Evolutionary conservation across 2,113 vertebrate species (phyloP), one percentile per base, ranked within the genome.

Genomic region (Carlito syrichta): DNA sequence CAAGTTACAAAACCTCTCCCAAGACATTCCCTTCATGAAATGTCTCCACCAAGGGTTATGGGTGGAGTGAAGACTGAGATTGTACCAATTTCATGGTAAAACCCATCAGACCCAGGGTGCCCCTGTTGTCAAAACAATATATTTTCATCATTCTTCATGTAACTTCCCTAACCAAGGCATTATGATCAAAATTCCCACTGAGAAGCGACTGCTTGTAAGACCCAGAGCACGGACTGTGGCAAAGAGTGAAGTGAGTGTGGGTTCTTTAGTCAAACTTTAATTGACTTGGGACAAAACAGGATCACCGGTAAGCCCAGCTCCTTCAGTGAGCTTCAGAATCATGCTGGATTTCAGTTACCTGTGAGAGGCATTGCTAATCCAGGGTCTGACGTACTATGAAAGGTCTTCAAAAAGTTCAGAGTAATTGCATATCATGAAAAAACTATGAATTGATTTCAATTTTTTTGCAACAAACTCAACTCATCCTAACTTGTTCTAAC

Each of bases 11-110:
- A 89, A 68, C 48, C 13, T 60, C 35, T 76, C 54, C 68, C 16
- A 27, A 50, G 50, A 54, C 27, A 56, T 56, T 30, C 38, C 73
- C 82, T 66, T 25, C 25, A 30, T 6, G 30, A 16, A 3, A 30
- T 8, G 0, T 19, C 45, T 20, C 22, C 13, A 17, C 32, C 45
- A 0, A 1, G 23, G 20, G 19, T 30, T 27, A 17, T 30, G 20
- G 40, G 45, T 17, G 74, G 73, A 56, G 77, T 30, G 23, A 50
- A 50, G 35, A 27, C 11, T 71, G 82, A 89, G 86, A 78, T 45
- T 12, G 40, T 2, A 62, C 32, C 0, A 3, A n/a, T n/a, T 84
- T 63, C 30, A 1, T 13, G 32, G 85, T 4, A 52, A 63, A 63
- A 16, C 5, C 0, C 48, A 3, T 45, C n/a, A 12, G 74, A 12